Evolutionary conservation across 2,113 vertebrate species (phyloP).

Genomic region (Oreocharis arfaki): DNA sequence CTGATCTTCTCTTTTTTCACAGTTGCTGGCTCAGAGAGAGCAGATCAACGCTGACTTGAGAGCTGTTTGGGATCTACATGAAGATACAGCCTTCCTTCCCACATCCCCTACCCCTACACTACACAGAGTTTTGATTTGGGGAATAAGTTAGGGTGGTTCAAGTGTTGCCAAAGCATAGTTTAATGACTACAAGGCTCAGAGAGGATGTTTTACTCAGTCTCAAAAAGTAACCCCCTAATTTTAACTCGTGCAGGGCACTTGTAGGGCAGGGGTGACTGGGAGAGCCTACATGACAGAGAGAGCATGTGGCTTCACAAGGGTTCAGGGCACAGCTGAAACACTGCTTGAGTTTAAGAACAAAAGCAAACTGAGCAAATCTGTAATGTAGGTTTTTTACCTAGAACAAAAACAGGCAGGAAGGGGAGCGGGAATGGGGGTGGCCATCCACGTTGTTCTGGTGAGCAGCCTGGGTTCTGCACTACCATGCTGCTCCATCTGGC

Average conservation of each 20-base stretch:
- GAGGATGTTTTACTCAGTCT: neutral
- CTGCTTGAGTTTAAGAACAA: neutral
- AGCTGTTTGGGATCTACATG: neutral
- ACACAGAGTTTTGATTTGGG: neutral
- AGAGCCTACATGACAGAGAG: neutral
- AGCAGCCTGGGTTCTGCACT: neutral
- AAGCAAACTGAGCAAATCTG: neutral
- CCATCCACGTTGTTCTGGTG: accelerated
- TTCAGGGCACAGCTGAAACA: accelerated
- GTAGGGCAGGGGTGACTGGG: no score
- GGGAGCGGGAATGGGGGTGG: accelerated
- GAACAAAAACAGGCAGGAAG: neutral
- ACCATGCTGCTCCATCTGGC: neutral
- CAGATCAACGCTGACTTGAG: neutral
- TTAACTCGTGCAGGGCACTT: accelerated
- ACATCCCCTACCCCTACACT: neutral
- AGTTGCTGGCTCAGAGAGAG: neutral
- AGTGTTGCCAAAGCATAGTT: neutral
- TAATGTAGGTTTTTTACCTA: neutral
- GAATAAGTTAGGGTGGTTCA: neutral
- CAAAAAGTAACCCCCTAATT: neutral
- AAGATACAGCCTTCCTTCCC: neutral
- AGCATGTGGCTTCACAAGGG: neutral
- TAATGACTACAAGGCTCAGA: neutral
- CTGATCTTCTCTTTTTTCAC: neutral